These are phyloP conservation scores for Sander lucioperca DNA, from an alignment of 2,113 vertebrate genomes.

Conservation along the genomic window DNA sequence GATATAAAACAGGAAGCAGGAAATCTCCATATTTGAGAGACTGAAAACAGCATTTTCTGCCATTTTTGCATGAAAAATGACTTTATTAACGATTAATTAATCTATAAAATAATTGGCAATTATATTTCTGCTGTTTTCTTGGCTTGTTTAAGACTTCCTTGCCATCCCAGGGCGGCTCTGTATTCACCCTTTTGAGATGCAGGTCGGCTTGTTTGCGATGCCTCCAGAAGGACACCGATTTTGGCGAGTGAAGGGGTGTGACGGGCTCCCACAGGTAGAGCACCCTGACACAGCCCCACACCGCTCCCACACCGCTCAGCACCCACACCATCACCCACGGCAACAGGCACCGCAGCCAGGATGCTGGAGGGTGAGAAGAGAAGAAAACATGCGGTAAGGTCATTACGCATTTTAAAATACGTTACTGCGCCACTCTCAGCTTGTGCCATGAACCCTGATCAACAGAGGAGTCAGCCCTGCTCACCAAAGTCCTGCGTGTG, in stretches of 20 bases:
- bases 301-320: constrained; percentile 92
- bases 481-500: constrained; percentile 85
- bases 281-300: constrained; percentile 94
- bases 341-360: constrained; percentile 95
- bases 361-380: constrained; percentile 64
- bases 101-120: too few species aligned
- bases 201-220: constrained; percentile 96
- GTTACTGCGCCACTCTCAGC: background rate
- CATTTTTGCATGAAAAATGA: too few species aligned
- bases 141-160: too few species aligned
- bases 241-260: constrained; percentile 93
- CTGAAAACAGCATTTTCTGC: too few species aligned
- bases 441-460: background rate
- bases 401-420: background rate
- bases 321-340: constrained; percentile 95
- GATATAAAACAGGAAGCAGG: too few species aligned
- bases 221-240: constrained; percentile 95
- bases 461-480: background rate
- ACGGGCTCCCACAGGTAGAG: constrained; percentile 95
- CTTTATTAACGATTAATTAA: too few species aligned
- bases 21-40: too few species aligned
- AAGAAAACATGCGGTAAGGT: background rate
- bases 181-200: constrained; percentile 90
- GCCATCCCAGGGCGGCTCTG: background rate
- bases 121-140: background rate